A percentile compares a stretch with the other conserved stretches of the same genome.
phyloP scores from a whole-genome alignment of 2,888 invertebrate species.

The Notocelia uddmanniana region DNA sequence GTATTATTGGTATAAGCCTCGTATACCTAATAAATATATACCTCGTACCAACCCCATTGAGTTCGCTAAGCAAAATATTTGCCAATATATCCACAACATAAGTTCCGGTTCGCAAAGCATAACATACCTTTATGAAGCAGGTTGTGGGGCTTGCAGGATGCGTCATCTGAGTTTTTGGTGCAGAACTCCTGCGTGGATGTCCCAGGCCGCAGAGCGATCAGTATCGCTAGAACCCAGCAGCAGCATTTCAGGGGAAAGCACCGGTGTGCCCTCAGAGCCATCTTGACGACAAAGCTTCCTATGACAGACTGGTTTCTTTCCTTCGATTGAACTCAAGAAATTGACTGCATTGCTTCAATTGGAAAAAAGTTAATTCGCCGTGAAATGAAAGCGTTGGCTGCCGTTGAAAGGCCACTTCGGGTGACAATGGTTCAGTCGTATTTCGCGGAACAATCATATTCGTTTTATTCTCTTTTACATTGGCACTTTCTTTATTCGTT shows the following conservation, averaged over 20 bases:
- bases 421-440: constrained; percentile 51
- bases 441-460: constrained; percentile 42
- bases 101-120: neutral
- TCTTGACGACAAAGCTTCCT: constrained; percentile 64
- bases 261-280: constrained; percentile 62
- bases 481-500: neutral
- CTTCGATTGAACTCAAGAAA: constrained; percentile 61
- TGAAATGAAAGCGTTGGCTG: constrained; percentile 73
- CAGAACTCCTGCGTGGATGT: constrained; percentile 65
- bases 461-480: constrained; percentile 25
- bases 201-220: constrained; percentile 58
- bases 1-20: too few relatives aligned
- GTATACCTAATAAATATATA: too few relatives aligned
- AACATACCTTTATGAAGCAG: constrained; percentile 60
- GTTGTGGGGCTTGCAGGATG: constrained; percentile 57
- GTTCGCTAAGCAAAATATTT: neutral
- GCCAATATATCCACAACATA: neutral
- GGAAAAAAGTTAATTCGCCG: constrained; percentile 67
- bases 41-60: too few relatives aligned
- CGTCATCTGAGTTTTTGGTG: constrained; percentile 56
- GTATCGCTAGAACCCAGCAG: constrained; percentile 63
- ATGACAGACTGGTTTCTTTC: constrained; percentile 60
- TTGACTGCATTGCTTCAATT: constrained; percentile 66
- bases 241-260: constrained; percentile 64
- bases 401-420: constrained; percentile 56